phyloP scores from a whole-genome alignment of 2,113 vertebrate species.

The Heterotis niloticus region DNA sequence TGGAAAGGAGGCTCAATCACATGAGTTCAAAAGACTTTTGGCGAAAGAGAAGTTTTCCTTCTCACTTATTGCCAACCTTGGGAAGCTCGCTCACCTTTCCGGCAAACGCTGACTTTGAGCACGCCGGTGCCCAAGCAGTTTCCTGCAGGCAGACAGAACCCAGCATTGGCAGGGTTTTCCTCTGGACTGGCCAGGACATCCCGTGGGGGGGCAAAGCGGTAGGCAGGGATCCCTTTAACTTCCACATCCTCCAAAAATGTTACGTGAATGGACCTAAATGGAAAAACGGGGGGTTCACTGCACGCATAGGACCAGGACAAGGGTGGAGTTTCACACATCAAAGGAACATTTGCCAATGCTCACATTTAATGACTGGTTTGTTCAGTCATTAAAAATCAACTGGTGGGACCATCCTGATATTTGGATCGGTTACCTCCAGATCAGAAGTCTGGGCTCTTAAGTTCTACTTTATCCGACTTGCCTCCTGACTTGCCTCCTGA shows the following conservation, averaged over 20 bases:
- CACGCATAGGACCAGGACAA: neutral
- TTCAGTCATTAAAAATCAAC: too few relatives aligned
- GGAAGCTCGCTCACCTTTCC: slow-evolving; percentile 66
- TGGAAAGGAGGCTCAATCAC: neutral
- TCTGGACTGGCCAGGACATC: slow-evolving; percentile 77
- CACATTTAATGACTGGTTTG: too few relatives aligned
- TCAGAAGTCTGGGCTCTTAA: too few relatives aligned
- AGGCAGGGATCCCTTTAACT: slow-evolving; percentile 77
- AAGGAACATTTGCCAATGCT: too few relatives aligned
- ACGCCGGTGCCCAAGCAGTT: slow-evolving; percentile 85
- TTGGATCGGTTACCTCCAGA: too few relatives aligned
- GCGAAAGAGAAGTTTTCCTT: neutral
- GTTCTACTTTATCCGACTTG: too few relatives aligned
- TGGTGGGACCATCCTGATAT: too few relatives aligned
- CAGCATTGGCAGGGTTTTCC: slow-evolving; percentile 79
- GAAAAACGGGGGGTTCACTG: neutral
- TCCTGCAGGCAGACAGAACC: slow-evolving; percentile 77
- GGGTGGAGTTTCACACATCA: too few relatives aligned
- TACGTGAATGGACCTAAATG: slow-evolving; percentile 78
- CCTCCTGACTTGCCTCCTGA: too few relatives aligned
- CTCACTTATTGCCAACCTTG: neutral
- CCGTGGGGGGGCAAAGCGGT: slow-evolving; percentile 77
- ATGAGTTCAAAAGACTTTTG: neutral
- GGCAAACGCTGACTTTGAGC: slow-evolving; percentile 84
- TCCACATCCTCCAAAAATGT: slow-evolving; percentile 76